Percentiles rank a stretch among this genome's conserved stretches.
Conservation (phyloP, 2,888 invertebrate species). For the Pherbina coryleti region DNA sequence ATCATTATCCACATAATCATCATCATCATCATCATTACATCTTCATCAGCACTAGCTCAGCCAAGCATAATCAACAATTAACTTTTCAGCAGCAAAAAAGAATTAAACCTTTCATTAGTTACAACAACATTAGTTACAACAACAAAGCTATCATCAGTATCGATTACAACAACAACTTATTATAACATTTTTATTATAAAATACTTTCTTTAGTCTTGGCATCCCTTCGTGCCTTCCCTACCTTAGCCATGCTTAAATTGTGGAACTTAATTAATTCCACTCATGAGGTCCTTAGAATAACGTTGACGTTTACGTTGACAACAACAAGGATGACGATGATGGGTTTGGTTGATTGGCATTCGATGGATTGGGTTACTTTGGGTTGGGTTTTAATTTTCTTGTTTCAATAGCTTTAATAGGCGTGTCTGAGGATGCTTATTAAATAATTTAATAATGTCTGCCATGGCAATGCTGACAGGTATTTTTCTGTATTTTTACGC, state of each 20-base stretch:
- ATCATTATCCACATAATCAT: too few species aligned
- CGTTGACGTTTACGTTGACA: not conserved
- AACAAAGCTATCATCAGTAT: not conserved
- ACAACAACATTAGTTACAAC: not conserved
- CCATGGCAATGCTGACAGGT: too few species aligned
- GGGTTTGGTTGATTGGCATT: not conserved
- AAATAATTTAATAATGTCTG: conserved; percentile 18
- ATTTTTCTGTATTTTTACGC: too few species aligned
- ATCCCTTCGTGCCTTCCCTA: not conserved
- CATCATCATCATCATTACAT: too few species aligned
- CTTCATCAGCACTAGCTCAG: too few species aligned
- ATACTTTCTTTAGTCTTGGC: not conserved
- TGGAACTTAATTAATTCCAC: conserved; percentile 9
- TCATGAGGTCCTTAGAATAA: not conserved
- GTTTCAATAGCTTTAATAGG: not conserved
- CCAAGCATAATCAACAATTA: too few species aligned
- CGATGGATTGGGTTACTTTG: not conserved
- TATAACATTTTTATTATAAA: not conserved
- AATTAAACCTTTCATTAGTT: too few species aligned
- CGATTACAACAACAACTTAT: not conserved
- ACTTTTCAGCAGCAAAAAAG: too few species aligned
- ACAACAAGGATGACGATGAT: not conserved
- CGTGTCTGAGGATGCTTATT: conserved; percentile 16
- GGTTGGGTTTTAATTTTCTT: not conserved
- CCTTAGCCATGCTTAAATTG: not conserved